These are phyloP conservation scores for Chrysaora quinquecirrha DNA, from an alignment of 30 jellyfish, hydroid and myxozoan species.

Conservation along the genomic window DNA sequence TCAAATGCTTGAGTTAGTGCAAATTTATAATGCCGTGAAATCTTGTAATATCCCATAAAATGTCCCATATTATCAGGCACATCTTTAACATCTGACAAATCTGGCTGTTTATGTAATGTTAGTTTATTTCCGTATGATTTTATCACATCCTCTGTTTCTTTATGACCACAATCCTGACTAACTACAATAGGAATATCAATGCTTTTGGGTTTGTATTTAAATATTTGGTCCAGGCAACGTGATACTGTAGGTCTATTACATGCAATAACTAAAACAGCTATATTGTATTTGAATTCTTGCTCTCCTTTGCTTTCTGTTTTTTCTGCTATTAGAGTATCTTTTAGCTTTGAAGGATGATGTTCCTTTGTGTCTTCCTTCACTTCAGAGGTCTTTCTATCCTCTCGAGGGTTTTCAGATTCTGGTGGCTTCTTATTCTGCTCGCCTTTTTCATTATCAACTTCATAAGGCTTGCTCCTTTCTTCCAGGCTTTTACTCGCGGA, in stretches of 20 bases:
- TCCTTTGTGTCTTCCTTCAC: too few species aligned
- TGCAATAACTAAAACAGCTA: slow-evolving; percentile 85
- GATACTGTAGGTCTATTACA: slow-evolving; percentile 97
- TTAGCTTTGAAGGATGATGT: not conserved
- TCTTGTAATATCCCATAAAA: slow-evolving; percentile 94
- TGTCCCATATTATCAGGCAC: slow-evolving; percentile 85
- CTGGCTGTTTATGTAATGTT: slow-evolving; percentile 88
- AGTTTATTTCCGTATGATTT: slow-evolving; percentile 84
- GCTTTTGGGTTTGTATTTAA: slow-evolving; percentile 72
- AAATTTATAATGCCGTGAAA: slow-evolving; percentile 90
- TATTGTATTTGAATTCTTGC: slow-evolving; percentile 19
- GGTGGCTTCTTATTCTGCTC: not conserved
- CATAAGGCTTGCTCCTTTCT: not conserved
- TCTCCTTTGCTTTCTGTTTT: not conserved
- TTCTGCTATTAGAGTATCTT: not conserved
- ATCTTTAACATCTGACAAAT: slow-evolving; percentile 74
- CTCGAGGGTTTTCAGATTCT: too few species aligned
- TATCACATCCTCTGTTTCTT: slow-evolving; percentile 85
- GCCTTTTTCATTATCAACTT: not conserved
- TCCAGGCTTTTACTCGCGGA: not conserved
- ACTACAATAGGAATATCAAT: slow-evolving; percentile 86
- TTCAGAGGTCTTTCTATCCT: too few species aligned
- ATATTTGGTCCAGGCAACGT: slow-evolving; percentile 89
- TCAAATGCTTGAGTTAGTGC: slow-evolving; percentile 86
- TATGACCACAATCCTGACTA: slow-evolving; percentile 98